Evolutionary conservation across 1,140 invertebrate genomes (phyloP).

Genomic region (Cydia splendana): DNA sequence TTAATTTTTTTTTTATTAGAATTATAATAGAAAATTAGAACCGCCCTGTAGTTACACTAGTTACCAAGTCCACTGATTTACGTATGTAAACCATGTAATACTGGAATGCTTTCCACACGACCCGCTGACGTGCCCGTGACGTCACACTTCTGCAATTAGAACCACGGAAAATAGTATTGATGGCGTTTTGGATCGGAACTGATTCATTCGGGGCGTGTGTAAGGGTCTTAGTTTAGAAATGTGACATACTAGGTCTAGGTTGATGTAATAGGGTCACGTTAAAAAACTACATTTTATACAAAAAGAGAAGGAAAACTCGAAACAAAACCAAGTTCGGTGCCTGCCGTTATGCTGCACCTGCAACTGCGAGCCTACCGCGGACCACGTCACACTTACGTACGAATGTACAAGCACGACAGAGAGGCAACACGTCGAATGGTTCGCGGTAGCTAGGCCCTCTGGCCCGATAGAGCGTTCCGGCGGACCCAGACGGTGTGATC

Average conservation of each 20-base stretch:
- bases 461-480: no score
- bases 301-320: no score
- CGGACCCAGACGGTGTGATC: no score
- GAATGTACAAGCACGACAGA: no score
- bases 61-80: constrained; percentile 1
- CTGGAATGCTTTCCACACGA: constrained; percentile 36
- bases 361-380: no score
- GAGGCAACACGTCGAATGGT: no score
- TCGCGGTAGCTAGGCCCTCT: no score
- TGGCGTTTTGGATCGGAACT: constrained; percentile 31
- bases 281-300: background rate
- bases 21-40: background rate
- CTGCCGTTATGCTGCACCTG: no score
- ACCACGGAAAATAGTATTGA: constrained; percentile 25
- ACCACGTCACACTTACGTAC: no score
- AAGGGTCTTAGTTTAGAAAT: background rate
- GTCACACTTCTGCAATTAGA: constrained; percentile 51
- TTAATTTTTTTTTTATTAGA: background rate
- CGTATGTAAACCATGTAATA: background rate
- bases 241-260: background rate
- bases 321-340: no score
- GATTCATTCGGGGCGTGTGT: background rate
- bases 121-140: constrained; percentile 43
- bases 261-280: background rate
- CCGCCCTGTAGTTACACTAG: background rate